Evolutionary conservation across 92 coral and sea anemone genomes (phyloP).

Genomic region (Muricea muricata): DNA sequence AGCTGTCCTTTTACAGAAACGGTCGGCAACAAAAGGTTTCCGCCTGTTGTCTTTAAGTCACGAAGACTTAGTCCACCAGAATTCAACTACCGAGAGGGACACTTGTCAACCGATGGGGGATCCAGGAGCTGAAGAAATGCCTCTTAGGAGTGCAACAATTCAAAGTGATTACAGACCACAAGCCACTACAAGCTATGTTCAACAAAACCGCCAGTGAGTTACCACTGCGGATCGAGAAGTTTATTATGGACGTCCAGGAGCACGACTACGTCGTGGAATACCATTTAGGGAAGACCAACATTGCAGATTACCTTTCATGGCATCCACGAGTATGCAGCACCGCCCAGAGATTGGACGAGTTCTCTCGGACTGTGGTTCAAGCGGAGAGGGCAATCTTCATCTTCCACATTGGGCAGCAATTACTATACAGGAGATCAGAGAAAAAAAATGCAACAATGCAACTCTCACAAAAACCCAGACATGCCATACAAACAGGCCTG

Average conservation of each 20-base stretch:
- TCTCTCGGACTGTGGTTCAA: too few species aligned
- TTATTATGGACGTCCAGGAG: not conserved
- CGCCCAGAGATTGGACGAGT: too few species aligned
- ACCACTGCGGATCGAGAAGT: not conserved
- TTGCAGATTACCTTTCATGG: not conserved
- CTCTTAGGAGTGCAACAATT: not conserved
- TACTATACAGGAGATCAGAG: not conserved
- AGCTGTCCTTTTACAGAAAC: too few species aligned
- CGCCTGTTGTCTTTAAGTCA: conserved; percentile 6
- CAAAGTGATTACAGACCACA: too few species aligned
- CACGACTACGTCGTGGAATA: too few species aligned
- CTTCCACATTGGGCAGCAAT: not conserved
- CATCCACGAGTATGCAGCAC: too few species aligned
- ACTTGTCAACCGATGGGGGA: too few species aligned
- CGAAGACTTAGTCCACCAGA: too few species aligned
- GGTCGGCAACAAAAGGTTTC: too few species aligned
- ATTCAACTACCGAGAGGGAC: not conserved
- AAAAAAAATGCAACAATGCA: not conserved
- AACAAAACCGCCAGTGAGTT: not conserved
- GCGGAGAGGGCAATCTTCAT: too few species aligned
- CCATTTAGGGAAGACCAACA: not conserved
- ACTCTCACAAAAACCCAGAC: not conserved
- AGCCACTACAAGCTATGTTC: conserved; percentile 4
- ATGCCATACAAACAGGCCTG: not conserved
- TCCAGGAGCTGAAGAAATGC: not conserved